phyloP scores from a whole-genome alignment of 2,113 vertebrate genomes.

The Vicugna pacos region DNA sequence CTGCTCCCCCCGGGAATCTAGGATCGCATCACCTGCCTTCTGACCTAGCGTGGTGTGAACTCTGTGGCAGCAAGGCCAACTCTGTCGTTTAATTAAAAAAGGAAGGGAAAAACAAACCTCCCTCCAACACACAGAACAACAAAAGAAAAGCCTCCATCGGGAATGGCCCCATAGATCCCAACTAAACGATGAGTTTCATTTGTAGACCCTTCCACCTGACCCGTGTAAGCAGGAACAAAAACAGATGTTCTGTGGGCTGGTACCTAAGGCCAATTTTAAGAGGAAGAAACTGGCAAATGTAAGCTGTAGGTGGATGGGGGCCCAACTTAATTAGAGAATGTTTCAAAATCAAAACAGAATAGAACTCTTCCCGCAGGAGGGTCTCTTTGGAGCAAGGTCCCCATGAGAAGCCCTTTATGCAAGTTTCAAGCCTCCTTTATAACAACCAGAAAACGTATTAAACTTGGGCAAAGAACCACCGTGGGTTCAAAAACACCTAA shows the following conservation, averaged over 20 bases:
- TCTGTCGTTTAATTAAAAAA: conserved; percentile 74
- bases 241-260: conserved; percentile 51
- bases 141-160: conserved; percentile 19
- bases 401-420: not conserved
- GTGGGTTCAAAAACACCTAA: conserved; percentile 59
- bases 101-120: conserved; percentile 38
- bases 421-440: conserved; percentile 25
- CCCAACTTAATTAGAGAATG: conserved; percentile 67
- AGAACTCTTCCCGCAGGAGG: not conserved
- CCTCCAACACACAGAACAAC: not conserved
- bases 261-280: conserved; percentile 42
- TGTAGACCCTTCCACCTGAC: conserved; percentile 56
- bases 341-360: conserved; percentile 60
- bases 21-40: not conserved
- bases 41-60: not conserved
- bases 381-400: not conserved
- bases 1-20: not conserved
- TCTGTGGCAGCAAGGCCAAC: not conserved
- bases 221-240: conserved; percentile 60
- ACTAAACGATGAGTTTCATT: conserved; percentile 77
- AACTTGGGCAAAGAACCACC: conserved; percentile 24
- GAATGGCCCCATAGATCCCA: not conserved
- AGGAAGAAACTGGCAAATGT: conserved; percentile 11
- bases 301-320: not conserved
- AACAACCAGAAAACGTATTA: conserved; percentile 7